Evolutionary conservation across 2,113 vertebrate species (phyloP).

Genomic region (Dromiciops gliroides): DNA sequence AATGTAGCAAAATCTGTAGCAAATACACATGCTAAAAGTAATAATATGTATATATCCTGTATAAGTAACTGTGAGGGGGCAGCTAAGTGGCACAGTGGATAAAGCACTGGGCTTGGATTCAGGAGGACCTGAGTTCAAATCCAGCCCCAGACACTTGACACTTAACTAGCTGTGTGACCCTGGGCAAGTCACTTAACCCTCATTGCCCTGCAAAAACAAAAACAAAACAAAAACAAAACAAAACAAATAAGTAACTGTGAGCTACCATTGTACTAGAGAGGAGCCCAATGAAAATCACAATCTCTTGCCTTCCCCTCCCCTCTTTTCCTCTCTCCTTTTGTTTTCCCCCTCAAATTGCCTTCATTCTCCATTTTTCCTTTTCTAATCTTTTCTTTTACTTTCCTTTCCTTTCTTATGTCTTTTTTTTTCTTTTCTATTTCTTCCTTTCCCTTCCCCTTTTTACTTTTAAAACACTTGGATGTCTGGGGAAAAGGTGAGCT

Average conservation of each 20-base stretch:
- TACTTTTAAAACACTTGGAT: neutral
- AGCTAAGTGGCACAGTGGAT: too few relatives aligned
- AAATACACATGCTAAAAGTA: constrained; percentile 9
- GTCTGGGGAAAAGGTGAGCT: neutral
- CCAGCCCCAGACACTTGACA: too few relatives aligned
- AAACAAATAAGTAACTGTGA: neutral
- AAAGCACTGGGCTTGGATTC: too few relatives aligned
- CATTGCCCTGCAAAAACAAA: too few relatives aligned
- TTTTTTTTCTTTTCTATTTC: neutral
- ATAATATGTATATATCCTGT: constrained; percentile 7
- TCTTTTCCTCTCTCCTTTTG: neutral
- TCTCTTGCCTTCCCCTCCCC: neutral
- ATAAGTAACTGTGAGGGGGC: neutral
- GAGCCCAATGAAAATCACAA: neutral
- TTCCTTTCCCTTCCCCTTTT: neutral
- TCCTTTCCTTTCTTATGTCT: neutral
- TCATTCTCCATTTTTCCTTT: neutral
- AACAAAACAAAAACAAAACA: too few relatives aligned
- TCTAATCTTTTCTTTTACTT: neutral
- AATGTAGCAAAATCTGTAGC: constrained; percentile 39
- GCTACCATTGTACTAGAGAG: neutral
- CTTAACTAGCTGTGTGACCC: too few relatives aligned
- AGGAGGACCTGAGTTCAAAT: too few relatives aligned
- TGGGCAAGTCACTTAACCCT: too few relatives aligned
- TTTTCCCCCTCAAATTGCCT: neutral